Conservation (phyloP, 2,888 invertebrate species). For the Lasius platythorax region DNA sequence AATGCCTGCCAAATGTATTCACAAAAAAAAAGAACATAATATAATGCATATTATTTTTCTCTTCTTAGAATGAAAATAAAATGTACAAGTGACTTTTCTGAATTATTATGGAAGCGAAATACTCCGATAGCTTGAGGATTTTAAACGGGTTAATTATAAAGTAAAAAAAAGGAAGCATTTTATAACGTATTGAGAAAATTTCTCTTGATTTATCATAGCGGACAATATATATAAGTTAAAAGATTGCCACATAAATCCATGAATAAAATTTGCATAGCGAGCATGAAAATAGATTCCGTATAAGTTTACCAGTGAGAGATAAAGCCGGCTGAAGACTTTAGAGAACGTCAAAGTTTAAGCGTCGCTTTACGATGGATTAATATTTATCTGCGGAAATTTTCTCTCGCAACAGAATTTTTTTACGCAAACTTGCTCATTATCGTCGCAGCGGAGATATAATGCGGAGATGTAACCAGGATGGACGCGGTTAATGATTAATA, state of each 20-base stretch:
- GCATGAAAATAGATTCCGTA: conserved; percentile 31
- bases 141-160: neutral
- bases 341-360: neutral
- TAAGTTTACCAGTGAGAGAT: conserved; percentile 15
- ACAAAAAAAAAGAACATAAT: neutral
- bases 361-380: neutral
- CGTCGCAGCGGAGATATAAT: neutral
- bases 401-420: neutral
- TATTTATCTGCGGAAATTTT: conserved; percentile 5
- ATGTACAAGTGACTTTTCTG: neutral
- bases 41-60: neutral
- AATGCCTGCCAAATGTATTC: neutral
- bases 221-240: conserved; percentile 5
- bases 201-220: conserved; percentile 17
- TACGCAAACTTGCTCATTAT: conserved; percentile 10
- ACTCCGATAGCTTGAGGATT: neutral
- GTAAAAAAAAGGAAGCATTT: neutral
- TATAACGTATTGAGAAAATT: conserved; percentile 24
- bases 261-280: conserved; percentile 48
- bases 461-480: neutral
- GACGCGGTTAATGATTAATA: conserved; percentile 35
- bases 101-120: neutral
- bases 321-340: conserved; percentile 6
- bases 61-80: neutral
- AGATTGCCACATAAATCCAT: conserved; percentile 28